Evolutionary conservation across 1,140 invertebrate genomes (phyloP), one percentile per base, ranked within the genome.

Genomic region (Nymphalis io): DNA sequence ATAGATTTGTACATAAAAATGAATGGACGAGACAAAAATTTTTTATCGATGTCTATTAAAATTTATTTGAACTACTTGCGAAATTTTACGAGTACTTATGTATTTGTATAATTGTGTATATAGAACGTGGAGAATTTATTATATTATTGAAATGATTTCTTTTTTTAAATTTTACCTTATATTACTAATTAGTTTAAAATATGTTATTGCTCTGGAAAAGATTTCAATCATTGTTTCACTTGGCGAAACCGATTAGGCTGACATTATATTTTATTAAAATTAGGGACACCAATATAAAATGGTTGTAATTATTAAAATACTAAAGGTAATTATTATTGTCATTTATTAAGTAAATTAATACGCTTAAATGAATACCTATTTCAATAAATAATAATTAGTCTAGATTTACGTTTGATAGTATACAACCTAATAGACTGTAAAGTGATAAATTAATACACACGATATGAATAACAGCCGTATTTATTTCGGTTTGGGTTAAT

Each of bases 381-480:
- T 23, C 38, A 44, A 44, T 65, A 33, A 48, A 44, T 61, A 61
- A 33, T 12, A 51, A 51, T 63, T 63, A 40, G 33, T 21, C 21
- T 66, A 46, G 64, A 57, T 59, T 40, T 48, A 66, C 42, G 42
- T 42, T 33, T 8, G 55, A 42, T 59, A 55, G 20, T 4, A 23
- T 33, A 61, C 44, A 27, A 46, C 27, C 40, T 58, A 33, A 66
- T 58, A 18, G 40, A 58, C 39, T 59, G 39, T 33, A 59, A 55
- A 44, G 51, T 39, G 18, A 38, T 59, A 59, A 60, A 60, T 66
- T 66, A 66, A 44, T 48, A 42, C 27, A 15, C 46, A 59, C 59
- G 55, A 59, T 21, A 23, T 3, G 23, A 51, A 27, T 59, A 59
- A 57, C 46, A 44, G 55, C 53, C 33, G 27, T 46, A 48, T 60